These are phyloP conservation scores for Nothobranchius furzeri DNA, from an alignment of 2,113 vertebrate species.

Conservation along the genomic window DNA sequence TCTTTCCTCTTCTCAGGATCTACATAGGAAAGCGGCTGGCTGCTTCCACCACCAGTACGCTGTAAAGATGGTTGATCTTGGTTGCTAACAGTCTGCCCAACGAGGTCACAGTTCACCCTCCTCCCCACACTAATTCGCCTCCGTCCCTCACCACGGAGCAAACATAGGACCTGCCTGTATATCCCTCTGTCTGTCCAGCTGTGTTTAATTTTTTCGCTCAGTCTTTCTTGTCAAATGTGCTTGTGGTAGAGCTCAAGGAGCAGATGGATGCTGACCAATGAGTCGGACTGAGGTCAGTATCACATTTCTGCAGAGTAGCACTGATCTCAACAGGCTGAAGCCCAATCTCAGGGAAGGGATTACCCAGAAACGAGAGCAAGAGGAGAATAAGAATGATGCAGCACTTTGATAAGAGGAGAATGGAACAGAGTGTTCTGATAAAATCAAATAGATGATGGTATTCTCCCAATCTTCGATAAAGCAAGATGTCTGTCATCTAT, in stretches of 20 bases:
- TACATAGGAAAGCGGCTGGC: conserved; percentile 80
- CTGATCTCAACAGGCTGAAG: conserved; percentile 53
- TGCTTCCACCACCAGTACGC: conserved; percentile 73
- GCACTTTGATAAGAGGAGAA: conserved; percentile 40
- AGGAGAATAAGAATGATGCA: conserved; percentile 42
- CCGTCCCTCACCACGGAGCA: conserved; percentile 37
- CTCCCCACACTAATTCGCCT: conserved; percentile 41
- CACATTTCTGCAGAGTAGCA: conserved; percentile 50
- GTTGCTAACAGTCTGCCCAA: conserved; percentile 44
- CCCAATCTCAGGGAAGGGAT: conserved; percentile 39
- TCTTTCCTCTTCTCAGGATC: conserved; percentile 62
- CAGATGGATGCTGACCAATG: conserved; percentile 35
- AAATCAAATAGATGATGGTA: conserved; percentile 52
- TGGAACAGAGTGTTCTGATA: conserved; percentile 34
- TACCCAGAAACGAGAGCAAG: conserved; percentile 32
- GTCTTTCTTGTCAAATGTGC: conserved; percentile 32
- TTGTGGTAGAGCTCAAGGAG: conserved; percentile 33
- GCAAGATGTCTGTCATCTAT: conserved; percentile 59
- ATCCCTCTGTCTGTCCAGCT: conserved; percentile 42
- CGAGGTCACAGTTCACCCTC: conserved; percentile 51
- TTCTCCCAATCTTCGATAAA: conserved; percentile 45
- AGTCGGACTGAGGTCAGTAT: conserved; percentile 64
- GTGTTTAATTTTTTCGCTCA: conserved; percentile 32
- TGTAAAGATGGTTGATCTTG: conserved; percentile 61
- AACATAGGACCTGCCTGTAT: conserved; percentile 51